Evolutionary conservation across 2,113 vertebrate species (phyloP), one percentile per base, ranked within the genome.

Genomic region (Orientallactaga bullata): DNA sequence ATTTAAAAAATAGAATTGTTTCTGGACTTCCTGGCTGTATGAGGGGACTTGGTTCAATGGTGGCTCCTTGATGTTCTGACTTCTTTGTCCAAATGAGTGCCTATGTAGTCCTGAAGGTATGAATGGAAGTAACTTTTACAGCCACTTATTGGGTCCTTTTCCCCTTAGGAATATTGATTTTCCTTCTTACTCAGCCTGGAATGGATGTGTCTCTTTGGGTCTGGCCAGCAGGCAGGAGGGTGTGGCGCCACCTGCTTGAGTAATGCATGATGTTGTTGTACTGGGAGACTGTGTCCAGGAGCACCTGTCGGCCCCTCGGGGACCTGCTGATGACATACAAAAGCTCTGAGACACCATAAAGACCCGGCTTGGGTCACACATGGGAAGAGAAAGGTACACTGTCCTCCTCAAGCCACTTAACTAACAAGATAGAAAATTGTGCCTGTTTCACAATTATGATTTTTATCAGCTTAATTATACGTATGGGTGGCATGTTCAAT

Each of bases 361-460:
- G 87, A 63, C 68, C 80, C 85, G 86, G 89, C 86, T 63, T 1
- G 3, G 69, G 76, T 90, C 39, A 5, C 2, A 21, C 91, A n/a
- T 1, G 81, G 86, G 89, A 91, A 86, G 76, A 94, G 73, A 28
- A 85, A 81, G 39, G 42, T 69, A 28, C 5, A 47, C 5, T 0
- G 24, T 30, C 30, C 73, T 90, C 78, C 87, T 61, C 92, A 89
- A 2, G 35, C 58, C 35, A 89, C 23, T 96, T 87, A 95, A 58
- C 95, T 95, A 96, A 96, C 90, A 76, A 37, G 80, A 93, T 86
- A 86, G 84, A 42, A 80, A 95, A 80, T 83, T 65, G 55, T 47
- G 92, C 91, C 95, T 88, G 60, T 95, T 97, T 97, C 94, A 83
- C 91, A 97, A 82, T 91, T 95, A 86, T 91, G 84, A 97, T 37